phyloP scores from a whole-genome alignment of 1,140 invertebrate genomes.

The Augochlora pura region DNA sequence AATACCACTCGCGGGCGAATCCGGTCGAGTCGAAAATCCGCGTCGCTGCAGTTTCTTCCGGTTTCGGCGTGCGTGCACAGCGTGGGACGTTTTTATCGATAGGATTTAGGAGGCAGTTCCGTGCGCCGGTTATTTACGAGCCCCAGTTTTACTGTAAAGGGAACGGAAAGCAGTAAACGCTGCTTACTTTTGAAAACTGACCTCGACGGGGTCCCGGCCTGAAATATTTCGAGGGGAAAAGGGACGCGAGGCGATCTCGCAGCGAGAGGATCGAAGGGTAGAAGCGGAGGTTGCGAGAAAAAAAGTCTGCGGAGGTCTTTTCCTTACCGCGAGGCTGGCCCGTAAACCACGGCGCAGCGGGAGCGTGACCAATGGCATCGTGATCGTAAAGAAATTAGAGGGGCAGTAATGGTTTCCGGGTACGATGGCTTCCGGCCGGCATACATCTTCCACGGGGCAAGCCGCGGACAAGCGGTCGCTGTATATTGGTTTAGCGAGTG shows the following conservation, averaged over 20 bases:
- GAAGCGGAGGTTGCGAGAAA: too few relatives aligned
- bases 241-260: constrained; percentile 25
- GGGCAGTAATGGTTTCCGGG: constrained; percentile 78
- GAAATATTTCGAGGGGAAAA: constrained; percentile 22
- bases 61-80: too few relatives aligned
- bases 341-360: constrained; percentile 70
- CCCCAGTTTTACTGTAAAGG: constrained; percentile 6
- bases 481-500: constrained; percentile 51
- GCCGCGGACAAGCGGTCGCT: constrained; percentile 40
- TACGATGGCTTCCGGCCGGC: constrained; percentile 77
- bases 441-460: constrained; percentile 74
- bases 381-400: constrained; percentile 81
- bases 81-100: constrained; percentile 25
- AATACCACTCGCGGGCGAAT: not conserved
- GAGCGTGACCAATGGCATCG: constrained; percentile 77
- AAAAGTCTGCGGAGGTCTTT: constrained; percentile 24
- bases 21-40: too few relatives aligned
- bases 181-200: constrained; percentile 27
- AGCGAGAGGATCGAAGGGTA: not conserved
- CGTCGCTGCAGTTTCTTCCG: too few relatives aligned
- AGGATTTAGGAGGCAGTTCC: constrained; percentile 15
- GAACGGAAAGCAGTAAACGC: constrained; percentile 27
- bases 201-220: not conserved
- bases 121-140: constrained; percentile 28
- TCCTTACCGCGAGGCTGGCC: constrained; percentile 38